Conservation (phyloP, 2,113 vertebrate genomes). For the Phoxinus phoxinus region DNA sequence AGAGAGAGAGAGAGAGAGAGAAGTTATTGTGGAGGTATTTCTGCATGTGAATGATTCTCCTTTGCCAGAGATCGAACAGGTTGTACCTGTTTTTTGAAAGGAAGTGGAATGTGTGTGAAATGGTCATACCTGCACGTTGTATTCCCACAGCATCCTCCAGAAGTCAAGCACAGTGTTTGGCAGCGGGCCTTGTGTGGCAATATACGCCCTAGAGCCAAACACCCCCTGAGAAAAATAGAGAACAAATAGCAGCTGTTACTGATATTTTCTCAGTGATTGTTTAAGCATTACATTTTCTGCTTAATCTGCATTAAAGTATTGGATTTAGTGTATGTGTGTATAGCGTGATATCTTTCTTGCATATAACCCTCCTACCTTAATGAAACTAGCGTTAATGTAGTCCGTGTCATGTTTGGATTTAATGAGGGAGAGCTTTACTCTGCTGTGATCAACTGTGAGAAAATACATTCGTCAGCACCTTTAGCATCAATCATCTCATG, state of each 20-base stretch:
- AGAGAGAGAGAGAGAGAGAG: too few species aligned
- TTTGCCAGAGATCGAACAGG: neutral
- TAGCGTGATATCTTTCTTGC: neutral
- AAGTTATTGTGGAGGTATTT: neutral
- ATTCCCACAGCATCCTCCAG: slow-evolving; percentile 97
- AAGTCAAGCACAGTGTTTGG: slow-evolving; percentile 88
- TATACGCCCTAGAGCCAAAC: slow-evolving; percentile 84
- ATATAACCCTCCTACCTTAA: slow-evolving; percentile 82
- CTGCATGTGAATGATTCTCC: neutral
- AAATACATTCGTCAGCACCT: slow-evolving; percentile 54
- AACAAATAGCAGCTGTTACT: neutral
- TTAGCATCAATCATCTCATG: neutral
- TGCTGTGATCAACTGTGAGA: slow-evolving; percentile 91
- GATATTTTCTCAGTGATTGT: neutral
- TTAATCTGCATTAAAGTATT: neutral
- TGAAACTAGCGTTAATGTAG: slow-evolving; percentile 97
- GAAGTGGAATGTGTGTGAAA: neutral
- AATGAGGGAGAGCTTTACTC: slow-evolving; percentile 86
- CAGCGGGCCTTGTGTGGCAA: slow-evolving; percentile 95
- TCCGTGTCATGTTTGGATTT: slow-evolving; percentile 83
- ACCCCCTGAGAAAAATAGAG: slow-evolving; percentile 80
- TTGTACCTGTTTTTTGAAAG: neutral
- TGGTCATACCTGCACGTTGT: slow-evolving; percentile 76
- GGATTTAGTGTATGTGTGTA: neutral
- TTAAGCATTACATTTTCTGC: neutral